A percentile compares a stretch with the other conserved stretches of the same genome.
Evolutionary conservation across 2,113 vertebrate species (phyloP).

Genomic region (Cinclus cinclus): DNA sequence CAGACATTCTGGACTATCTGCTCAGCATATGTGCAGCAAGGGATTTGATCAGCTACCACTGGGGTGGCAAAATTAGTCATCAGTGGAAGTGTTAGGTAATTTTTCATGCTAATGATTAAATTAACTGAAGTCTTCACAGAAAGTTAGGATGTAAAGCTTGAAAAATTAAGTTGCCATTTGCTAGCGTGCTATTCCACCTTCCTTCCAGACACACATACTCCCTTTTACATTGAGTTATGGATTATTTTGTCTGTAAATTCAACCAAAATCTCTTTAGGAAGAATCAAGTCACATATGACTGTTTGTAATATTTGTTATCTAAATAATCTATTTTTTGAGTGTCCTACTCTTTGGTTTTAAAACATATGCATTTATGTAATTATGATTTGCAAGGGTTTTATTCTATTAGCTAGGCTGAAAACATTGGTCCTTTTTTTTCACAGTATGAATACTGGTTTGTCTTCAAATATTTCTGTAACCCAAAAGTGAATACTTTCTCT

Average conservation of each 20-base stretch:
- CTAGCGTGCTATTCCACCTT: not conserved
- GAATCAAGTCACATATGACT: not conserved
- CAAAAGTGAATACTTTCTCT: not conserved
- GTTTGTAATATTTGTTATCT: not conserved
- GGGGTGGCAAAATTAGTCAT: constrained; percentile 44
- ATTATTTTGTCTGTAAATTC: not conserved
- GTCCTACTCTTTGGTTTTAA: not conserved
- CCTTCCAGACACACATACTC: not conserved
- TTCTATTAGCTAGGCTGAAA: not conserved
- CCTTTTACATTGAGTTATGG: not conserved
- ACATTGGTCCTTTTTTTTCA: not conserved
- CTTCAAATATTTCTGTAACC: not conserved
- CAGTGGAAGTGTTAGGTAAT: not conserved
- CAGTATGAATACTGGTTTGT: not conserved
- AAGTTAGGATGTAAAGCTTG: not conserved
- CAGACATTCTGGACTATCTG: not conserved
- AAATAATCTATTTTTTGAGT: not conserved
- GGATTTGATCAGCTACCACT: not conserved
- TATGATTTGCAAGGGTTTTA: not conserved
- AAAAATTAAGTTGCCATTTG: not conserved
- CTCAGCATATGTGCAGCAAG: constrained; percentile 11
- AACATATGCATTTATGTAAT: not conserved
- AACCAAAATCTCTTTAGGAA: not conserved
- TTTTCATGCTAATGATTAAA: not conserved
- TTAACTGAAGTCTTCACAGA: not conserved